phyloP scores from a whole-genome alignment of 2,888 invertebrate species.

The Cabera pusaria region DNA sequence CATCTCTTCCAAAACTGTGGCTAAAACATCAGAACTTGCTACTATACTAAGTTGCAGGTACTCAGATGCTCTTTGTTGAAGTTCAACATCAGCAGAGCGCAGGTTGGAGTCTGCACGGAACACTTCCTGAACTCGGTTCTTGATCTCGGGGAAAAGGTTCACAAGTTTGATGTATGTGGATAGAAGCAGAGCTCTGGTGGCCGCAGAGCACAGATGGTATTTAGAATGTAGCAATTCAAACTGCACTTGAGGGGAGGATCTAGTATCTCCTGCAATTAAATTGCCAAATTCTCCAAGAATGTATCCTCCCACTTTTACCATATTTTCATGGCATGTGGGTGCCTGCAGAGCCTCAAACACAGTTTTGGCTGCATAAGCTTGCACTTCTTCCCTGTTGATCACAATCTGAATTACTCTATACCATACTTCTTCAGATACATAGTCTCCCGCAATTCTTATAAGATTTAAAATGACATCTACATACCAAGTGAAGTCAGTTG shows the following conservation, averaged over 20 bases:
- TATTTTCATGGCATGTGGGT: constrained; percentile 99
- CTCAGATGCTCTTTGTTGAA: constrained; percentile 99
- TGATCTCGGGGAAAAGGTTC: constrained; percentile 99
- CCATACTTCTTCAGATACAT: constrained; percentile 99
- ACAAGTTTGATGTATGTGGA: constrained; percentile 99
- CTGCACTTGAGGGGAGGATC: constrained; percentile 98
- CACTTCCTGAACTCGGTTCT: constrained; percentile 96
- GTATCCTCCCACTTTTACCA: constrained; percentile 99
- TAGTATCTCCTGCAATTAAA: constrained; percentile 98
- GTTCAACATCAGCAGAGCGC: constrained; percentile 98
- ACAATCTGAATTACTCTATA: constrained; percentile 99
- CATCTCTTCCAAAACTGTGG: constrained; percentile 99
- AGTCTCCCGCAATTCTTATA: constrained; percentile 99
- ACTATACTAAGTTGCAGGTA: constrained; percentile 98
- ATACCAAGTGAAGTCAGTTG: constrained; percentile 99
- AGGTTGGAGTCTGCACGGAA: constrained; percentile 97
- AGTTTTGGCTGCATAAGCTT: constrained; percentile 99
- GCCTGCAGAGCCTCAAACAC: constrained; percentile 99
- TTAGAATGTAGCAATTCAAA: constrained; percentile 99
- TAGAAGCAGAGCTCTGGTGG: constrained; percentile 97
- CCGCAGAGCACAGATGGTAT: constrained; percentile 98
- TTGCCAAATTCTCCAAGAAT: constrained; percentile 99
- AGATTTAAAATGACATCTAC: constrained; percentile 99
- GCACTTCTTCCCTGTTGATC: constrained; percentile 99
- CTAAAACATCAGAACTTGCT: constrained; percentile 98